Base-by-base conservation (phyloP, 2,113 vertebrate species). In the Danionella cerebrum region DNA sequence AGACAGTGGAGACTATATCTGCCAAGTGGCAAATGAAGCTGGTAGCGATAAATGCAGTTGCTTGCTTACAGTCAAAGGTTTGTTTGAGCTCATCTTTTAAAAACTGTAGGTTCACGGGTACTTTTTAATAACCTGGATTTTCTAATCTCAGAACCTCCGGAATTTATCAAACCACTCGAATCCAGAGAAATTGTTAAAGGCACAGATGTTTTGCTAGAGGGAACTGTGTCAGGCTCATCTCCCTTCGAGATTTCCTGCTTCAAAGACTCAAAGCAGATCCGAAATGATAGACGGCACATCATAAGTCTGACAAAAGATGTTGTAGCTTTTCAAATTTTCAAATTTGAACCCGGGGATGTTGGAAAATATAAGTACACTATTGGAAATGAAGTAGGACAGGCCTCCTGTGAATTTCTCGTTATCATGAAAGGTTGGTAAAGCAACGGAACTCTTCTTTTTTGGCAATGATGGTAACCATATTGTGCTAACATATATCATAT, bases 21-120 rank as follows among this genome's bases (percentile, higher is more conserved):
- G 96, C 1, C 84, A 93, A 75, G 96, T 91, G 10, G 91, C 89
- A 79, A 98, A 93, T n/a, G 93, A 97, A 38, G 95, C 94, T 65
- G 96, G 96, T 64, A 94, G 84, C 76, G 95, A 97, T 65, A 91
- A 86, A 76, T 97, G 93, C 81, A 88, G 90, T 81, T 89, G 91
- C 39, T 65, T 94, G 70, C 76, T 98, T 14, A 90, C 91, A 74
- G 82, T 98, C 78, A 98, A 98, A 98, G 96, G 96, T 99, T 79
- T 76, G 94, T 85, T 69, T 19, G 11, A 27, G 12, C 5, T 29
- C 25, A 58, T 16, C 31, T 45, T 31, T 27, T 16, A 69, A 21
- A 5, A 31, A 50, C n/a, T n/a, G n/a, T n/a, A n/a, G n/a, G n/a
- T n/a, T n/a, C n/a, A n/a, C n/a, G n/a, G n/a, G n/a, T n/a, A n/a